Conservation (phyloP, 2,113 vertebrate species). For the Rissa tridactyla region DNA sequence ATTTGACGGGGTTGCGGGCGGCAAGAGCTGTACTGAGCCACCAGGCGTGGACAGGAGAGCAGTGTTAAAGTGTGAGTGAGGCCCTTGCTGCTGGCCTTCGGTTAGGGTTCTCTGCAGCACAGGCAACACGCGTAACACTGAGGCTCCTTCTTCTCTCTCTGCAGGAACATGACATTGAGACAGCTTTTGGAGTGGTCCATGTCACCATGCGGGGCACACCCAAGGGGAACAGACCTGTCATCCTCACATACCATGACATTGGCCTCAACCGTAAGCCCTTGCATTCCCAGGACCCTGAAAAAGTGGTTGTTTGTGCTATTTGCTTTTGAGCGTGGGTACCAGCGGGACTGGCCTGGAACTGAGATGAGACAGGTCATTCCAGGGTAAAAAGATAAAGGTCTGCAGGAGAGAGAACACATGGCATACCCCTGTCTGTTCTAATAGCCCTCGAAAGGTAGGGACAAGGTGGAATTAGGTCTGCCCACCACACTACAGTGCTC, state of each 20-base stretch:
- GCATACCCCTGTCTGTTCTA: background rate
- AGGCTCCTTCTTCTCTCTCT: constrained; percentile 39
- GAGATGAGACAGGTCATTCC: background rate
- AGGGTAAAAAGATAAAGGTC: background rate
- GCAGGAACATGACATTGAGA: constrained; percentile 95
- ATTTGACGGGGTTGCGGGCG: background rate
- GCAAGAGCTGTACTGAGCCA: background rate
- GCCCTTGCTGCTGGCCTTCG: background rate
- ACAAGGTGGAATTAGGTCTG: background rate
- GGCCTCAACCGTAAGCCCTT: constrained; percentile 92
- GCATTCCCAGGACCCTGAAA: background rate
- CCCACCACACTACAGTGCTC: background rate
- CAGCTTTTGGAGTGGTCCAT: constrained; percentile 87
- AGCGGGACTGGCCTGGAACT: background rate
- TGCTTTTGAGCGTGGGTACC: background rate
- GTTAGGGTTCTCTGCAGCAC: background rate
- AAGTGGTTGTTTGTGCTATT: background rate
- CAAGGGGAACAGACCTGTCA: constrained; percentile 91
- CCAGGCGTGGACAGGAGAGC: background rate
- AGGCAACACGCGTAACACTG: background rate
- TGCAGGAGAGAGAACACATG: background rate
- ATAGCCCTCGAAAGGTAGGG: background rate
- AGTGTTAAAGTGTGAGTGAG: background rate
- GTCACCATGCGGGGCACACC: constrained; percentile 90
- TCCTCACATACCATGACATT: constrained; percentile 96